Evolutionary conservation across 2,113 vertebrate species (phyloP).

Genomic region (Regulus satrapa): DNA sequence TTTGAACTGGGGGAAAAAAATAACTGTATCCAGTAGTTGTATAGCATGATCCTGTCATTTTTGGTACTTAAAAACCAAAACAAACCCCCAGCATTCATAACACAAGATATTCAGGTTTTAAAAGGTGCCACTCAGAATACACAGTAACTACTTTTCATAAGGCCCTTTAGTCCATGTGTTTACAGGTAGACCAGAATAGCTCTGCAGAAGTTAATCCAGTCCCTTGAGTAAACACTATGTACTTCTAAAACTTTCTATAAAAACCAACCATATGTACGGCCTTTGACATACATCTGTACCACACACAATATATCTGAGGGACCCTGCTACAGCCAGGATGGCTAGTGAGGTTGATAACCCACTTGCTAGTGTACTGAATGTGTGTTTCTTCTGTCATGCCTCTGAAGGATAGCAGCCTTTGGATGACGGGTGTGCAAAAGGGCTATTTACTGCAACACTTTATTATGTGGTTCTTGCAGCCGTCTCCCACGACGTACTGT

Average conservation of each 20-base stretch:
- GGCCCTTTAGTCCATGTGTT: conserved; percentile 7
- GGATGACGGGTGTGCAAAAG: background rate
- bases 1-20: background rate
- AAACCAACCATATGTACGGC: background rate
- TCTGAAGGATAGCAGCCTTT: background rate
- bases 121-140: conserved; percentile 24
- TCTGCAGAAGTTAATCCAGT: conserved; percentile 32
- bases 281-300: background rate
- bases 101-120: background rate
- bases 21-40: background rate
- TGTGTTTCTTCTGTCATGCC: background rate
- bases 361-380: background rate
- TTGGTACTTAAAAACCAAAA: conserved; percentile 27
- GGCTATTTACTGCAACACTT: background rate
- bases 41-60: conserved; percentile 15
- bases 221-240: conserved; percentile 20
- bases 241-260: conserved; percentile 4
- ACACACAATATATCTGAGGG: background rate
- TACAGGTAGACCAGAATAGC: conserved; percentile 48
- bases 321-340: background rate
- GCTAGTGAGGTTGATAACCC: background rate
- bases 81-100: background rate
- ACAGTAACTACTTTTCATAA: conserved; percentile 24
- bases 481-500: background rate
- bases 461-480: background rate